Base-by-base conservation (phyloP, 2,113 vertebrate species). In the Triplophysa siluroides region DNA sequence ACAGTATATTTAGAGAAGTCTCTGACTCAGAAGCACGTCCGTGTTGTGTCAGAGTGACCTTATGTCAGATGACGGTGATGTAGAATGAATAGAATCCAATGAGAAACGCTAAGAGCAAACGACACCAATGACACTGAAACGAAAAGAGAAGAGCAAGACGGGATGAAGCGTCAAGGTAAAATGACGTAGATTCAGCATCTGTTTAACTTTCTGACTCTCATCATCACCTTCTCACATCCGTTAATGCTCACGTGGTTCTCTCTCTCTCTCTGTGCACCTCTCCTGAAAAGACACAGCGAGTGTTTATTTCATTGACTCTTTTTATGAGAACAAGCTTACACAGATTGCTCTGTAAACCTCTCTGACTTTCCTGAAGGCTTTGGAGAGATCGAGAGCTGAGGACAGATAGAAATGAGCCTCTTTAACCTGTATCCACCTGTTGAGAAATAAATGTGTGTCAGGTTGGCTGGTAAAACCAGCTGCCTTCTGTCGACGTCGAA, bases 161-260 rank as follows among this genome's bases (percentile, higher is more conserved):
- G 43, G 33, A 73, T 11, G 65, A 63, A 70, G 61, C 79, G 80
- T 86, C 77, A 83, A 83, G 84, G 84, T 87, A 62, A 89, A 85
- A 87, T 50, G 14, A 4, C 13, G 84, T 67, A 2, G 52, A 52
- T 61, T 76, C 41, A 82, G 77, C 78, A 23, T 82, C 81, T 85
- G 84, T 83, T 84, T 83, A 83, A 78, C 85, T 83, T 21, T n/a
- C 65, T 78, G 85, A 84, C 83, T 83, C 79, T 29, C 80, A 71
- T 73, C 79, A 77, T 77, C 85, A 81, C 61, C 75, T 85, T 85
- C 84, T 77, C 77, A 73, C 79, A 76, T 83, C 88, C 84, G 86
- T 87, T 88, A 87, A 71, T 33, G 33, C 10, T n/a, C 47, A 50
- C 33, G 33, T 38, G 33, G 7, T 38, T 38, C 33, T 38, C 33